phyloP scores from a whole-genome alignment of 2,797 vertebrate genomes.

The Oophaga sylvatica region DNA sequence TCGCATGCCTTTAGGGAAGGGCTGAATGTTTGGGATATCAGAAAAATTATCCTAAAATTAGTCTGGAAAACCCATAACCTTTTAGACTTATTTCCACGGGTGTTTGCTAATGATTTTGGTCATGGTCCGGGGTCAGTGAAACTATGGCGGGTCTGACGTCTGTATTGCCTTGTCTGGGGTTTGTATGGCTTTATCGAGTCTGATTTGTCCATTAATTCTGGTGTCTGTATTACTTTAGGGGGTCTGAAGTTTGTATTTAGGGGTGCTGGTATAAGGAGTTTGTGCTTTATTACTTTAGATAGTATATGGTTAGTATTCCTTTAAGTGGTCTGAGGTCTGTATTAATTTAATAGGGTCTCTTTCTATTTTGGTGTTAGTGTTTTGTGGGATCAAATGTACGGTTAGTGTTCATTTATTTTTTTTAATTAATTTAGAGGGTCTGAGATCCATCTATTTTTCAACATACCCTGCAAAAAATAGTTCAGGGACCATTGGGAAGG shows the following conservation, averaged over 20 bases:
- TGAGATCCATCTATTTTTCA: too few species aligned
- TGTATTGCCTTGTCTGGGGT: neutral
- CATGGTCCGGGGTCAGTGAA: too few species aligned
- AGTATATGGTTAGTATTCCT: neutral
- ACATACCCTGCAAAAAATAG: too few species aligned
- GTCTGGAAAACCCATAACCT: neutral
- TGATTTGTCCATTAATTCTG: neutral
- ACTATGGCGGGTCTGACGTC: neutral
- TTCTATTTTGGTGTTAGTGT: neutral
- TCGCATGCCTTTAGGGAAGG: too few species aligned
- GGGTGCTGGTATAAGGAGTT: neutral
- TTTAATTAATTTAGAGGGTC: neutral
- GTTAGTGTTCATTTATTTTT: neutral
- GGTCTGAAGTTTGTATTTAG: neutral
- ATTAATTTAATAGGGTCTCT: neutral
- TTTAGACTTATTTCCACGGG: neutral
- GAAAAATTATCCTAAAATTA: neutral
- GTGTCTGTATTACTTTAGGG: neutral
- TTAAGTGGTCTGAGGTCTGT: neutral
- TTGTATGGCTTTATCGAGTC: too few species aligned
- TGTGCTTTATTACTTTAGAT: neutral
- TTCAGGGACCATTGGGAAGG: too few species aligned
- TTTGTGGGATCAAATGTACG: neutral
- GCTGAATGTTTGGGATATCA: neutral
- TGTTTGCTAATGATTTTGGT: neutral